Percentiles rank a stretch among this genome's conserved stretches.
These are phyloP conservation scores for Dinothrombium tinctorium DNA, from an alignment of 1,140 invertebrate genomes.

Conservation along the genomic window DNA sequence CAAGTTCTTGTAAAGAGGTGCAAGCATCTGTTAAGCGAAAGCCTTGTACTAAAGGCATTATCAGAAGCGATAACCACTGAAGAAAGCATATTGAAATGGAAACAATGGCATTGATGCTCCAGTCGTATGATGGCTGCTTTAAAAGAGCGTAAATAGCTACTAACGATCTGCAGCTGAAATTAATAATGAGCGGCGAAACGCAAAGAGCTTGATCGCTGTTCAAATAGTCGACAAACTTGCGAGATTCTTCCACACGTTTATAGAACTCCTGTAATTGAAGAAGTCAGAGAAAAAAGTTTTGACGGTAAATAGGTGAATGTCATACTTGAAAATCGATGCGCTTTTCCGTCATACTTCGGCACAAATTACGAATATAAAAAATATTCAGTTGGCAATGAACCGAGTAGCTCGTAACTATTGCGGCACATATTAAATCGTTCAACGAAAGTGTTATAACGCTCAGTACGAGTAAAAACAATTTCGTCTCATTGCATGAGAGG, in stretches of 20 bases:
- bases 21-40: slow-evolving; percentile 48
- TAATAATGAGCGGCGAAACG: slow-evolving; percentile 9
- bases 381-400: slow-evolving; percentile 14
- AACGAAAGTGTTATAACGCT: slow-evolving; percentile 2
- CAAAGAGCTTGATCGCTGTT: slow-evolving; percentile 11
- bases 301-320: not conserved
- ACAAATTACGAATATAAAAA: slow-evolving; percentile 9
- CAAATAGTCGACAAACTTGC: slow-evolving; percentile 13
- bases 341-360: slow-evolving; percentile 10
- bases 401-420: slow-evolving; percentile 12
- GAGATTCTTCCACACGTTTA: slow-evolving; percentile 11
- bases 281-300: not conserved
- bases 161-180: slow-evolving; percentile 5
- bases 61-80: slow-evolving; percentile 7
- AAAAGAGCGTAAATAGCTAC: no score
- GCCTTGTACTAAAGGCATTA: slow-evolving; percentile 29
- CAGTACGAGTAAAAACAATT: not conserved
- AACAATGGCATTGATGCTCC: not conserved
- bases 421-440: slow-evolving; percentile 12
- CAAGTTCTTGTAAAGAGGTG: slow-evolving; percentile 36
- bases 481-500: not conserved
- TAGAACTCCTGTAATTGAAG: slow-evolving; percentile 9
- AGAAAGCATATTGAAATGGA: slow-evolving; percentile 1
- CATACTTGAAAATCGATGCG: slow-evolving; percentile 10
- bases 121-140: not conserved